Conservation (phyloP, 2,113 vertebrate genomes). For the Struthidea cinerea region DNA sequence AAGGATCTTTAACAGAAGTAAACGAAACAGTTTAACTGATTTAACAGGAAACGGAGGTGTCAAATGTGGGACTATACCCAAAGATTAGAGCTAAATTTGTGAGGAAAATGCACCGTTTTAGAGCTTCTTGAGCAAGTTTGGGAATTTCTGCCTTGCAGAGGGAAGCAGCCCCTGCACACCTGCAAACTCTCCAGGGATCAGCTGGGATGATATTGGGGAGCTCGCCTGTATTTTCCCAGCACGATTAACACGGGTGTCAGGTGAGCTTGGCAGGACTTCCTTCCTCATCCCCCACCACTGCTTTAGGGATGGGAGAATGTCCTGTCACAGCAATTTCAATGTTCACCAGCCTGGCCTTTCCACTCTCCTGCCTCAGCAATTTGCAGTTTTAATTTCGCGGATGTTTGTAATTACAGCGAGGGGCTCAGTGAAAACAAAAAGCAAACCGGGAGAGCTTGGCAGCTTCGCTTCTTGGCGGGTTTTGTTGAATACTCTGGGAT, state of each 20-base stretch:
- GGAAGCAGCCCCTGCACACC: background rate
- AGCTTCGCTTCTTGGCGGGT: background rate
- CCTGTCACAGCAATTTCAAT: background rate
- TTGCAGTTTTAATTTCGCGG: background rate
- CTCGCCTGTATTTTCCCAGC: background rate
- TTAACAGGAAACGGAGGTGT: background rate
- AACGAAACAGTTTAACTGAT: background rate
- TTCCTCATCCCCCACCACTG: background rate
- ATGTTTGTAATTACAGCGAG: background rate
- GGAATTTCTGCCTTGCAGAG: background rate
- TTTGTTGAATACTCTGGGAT: background rate
- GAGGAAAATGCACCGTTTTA: background rate
- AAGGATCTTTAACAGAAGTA: background rate
- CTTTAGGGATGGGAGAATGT: background rate
- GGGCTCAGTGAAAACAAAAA: background rate
- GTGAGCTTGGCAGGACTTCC: background rate
- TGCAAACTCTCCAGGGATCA: accelerated
- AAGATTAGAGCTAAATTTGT: background rate
- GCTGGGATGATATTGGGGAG: accelerated
- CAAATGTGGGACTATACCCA: accelerated
- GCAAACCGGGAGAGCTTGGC: background rate
- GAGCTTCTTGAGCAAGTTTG: background rate
- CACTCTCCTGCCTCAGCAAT: background rate
- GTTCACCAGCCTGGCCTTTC: background rate
- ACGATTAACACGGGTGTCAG: accelerated